Evolutionary conservation across 2,888 invertebrate genomes (phyloP), one percentile per base, ranked within the genome.

Genomic region (Callimorpha dominula): DNA sequence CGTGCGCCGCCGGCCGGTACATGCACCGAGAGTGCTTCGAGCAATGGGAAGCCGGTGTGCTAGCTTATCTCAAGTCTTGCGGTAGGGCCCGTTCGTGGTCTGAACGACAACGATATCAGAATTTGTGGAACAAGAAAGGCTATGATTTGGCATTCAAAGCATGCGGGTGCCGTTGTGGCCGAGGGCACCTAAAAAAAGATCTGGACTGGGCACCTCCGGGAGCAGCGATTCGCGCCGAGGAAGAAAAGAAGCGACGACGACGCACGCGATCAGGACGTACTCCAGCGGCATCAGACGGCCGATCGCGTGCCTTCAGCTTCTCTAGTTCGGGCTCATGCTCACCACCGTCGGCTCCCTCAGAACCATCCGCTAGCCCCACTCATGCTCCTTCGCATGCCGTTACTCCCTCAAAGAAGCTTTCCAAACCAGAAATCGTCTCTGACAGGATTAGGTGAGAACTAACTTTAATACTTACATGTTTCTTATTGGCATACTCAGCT

Each of bases 11-110:
- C 88, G 99, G 99, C 79, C 97, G 98, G 91, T 99, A 97, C 91
- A 99, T 99, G 99, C 99, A 99, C 96, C 97, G 98, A 84, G 98
- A 98, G 92, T 99, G 99, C 94, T 99, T 99, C 96, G 98, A 99
- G 83, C 97, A 97, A 85, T 99, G 99, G 99, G 99, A 99, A 94
- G 97, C 97, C 91, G 97, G 97, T 57, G 98, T 99, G 74, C 96
- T 99, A 82, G 97, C 98, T 70, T 98, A 98, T 89, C 96, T 99
- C 77, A 98, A 99, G 92, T 97, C 98, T 54, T 98, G 98, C 94
- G 99, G 99, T 68, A 96, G 99, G 54, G 99, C 99, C 6, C 96
- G 99, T 42, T 98, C 98, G 81, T 99, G 99, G 99, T 99, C 99
- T 57, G 99, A 99, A 91, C 97, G 99, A 74, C 99, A 99, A 92